Evolutionary conservation across 2,797 vertebrate genomes (phyloP).

Genomic region (Brachyalestes nurse): DNA sequence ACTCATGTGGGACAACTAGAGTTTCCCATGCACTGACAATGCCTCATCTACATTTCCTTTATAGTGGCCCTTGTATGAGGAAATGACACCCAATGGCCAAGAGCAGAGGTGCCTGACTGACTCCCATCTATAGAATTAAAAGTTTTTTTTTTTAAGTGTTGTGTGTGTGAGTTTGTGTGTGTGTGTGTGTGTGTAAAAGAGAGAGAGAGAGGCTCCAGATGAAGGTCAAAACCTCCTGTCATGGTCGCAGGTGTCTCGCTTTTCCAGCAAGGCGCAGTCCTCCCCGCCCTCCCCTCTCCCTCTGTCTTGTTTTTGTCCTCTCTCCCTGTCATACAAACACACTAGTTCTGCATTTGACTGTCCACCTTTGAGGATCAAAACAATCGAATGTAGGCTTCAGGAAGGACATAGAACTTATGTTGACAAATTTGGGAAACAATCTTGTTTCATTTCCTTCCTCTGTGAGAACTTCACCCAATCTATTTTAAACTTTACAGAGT

Average conservation of each 20-base stretch:
- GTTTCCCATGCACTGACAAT: slow-evolving; percentile 88
- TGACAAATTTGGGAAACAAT: no score
- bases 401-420: neutral
- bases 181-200: neutral
- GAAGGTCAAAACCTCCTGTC: slow-evolving; percentile 93
- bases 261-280: slow-evolving; percentile 75
- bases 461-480: neutral
- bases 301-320: slow-evolving; percentile 40
- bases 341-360: slow-evolving; percentile 59
- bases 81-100: slow-evolving; percentile 82
- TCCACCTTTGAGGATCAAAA: slow-evolving; percentile 48
- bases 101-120: slow-evolving; percentile 47
- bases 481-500: neutral
- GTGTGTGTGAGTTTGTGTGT: neutral
- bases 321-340: slow-evolving; percentile 45
- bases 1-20: slow-evolving; percentile 41
- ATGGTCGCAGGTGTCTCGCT: slow-evolving; percentile 89
- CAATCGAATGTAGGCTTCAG: no score
- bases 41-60: slow-evolving; percentile 93
- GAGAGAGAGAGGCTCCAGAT: slow-evolving; percentile 62
- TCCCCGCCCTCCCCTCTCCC: slow-evolving; percentile 39
- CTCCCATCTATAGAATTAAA: slow-evolving; percentile 52
- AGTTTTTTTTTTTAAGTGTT: neutral
- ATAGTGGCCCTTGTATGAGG: slow-evolving; percentile 87
- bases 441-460: neutral